Base-by-base conservation (phyloP, 2,888 invertebrate genomes). In the Tortricodes alternella region DNA sequence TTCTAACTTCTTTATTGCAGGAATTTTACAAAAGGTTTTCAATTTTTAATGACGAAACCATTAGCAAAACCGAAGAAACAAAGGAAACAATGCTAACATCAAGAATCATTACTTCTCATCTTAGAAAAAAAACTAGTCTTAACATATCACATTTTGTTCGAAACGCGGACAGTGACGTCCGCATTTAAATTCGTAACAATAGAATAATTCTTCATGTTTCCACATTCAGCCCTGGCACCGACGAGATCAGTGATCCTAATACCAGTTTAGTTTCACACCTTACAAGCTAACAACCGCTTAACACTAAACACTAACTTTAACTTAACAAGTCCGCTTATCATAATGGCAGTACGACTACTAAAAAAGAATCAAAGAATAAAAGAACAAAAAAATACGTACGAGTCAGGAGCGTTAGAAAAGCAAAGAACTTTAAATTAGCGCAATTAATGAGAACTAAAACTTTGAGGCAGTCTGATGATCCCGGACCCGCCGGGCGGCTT, bases 121-220 rank as follows among this genome's bases (percentile, higher is more conserved):
- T 78, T 80, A 78, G 79, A 80, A 83, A 83, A 81, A 78, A 79
- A 82, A 83, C 81, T 83, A 88, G 87, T 88, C 88, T 89, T 83
- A 81, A 71, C 78, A 88, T 90, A 89, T 90, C 90, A 89, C 90
- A 90, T 88, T 88, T 89, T 83, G 85, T 89, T 88, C 81, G 67
- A 84, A 76, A 83, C 68, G 67, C 75, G 80, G 89, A 89, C 89
- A 88, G 88, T 89, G 89, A 89, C 87, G 88, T 89, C 89, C 87
- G 62, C 87, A 83, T 84, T 85, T 84, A 85, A 83, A 83, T 83
- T 76, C 41, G 78, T 83, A 88, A 85, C 84, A 83, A 80, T 86
- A 84, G 68, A 86, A 89, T 87, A 85, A 89, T 89, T 90, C 90
- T 90, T 89, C 81, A 90, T 90, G 90, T 84, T 89, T 89, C 85